Evolutionary conservation across 1,140 invertebrate genomes (phyloP).

Genomic region (Drosophila takahashii): DNA sequence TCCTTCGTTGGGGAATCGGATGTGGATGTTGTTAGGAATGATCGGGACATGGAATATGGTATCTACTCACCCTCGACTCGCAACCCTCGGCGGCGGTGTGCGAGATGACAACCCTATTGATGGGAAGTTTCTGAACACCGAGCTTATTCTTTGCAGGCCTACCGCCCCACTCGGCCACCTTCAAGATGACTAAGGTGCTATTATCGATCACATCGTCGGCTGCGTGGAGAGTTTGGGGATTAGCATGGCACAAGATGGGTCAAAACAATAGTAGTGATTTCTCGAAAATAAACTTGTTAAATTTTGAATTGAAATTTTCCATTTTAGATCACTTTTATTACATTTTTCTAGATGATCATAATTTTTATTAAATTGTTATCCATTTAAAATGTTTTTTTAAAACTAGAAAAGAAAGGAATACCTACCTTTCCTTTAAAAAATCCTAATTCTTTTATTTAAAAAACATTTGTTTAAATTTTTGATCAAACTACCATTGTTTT

Average conservation of each 20-base stretch:
- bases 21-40: neutral
- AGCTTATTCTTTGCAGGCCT: constrained; percentile 84
- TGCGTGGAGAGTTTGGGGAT: constrained; percentile 28
- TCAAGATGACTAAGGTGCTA: constrained; percentile 54
- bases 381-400: too few species aligned
- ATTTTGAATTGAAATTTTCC: too few species aligned
- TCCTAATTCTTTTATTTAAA: too few species aligned
- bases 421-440: too few species aligned
- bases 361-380: too few species aligned
- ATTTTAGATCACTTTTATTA: too few species aligned
- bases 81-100: constrained; percentile 86
- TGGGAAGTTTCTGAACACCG: constrained; percentile 83
- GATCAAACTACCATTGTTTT: constrained; percentile 17
- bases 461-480: neutral
- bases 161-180: constrained; percentile 87
- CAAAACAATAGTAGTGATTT: constrained; percentile 12
- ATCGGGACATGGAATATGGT: neutral
- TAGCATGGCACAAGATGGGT: constrained; percentile 8
- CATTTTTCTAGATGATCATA: too few species aligned
- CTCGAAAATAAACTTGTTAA: neutral
- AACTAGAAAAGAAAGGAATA: too few species aligned
- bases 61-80: constrained; percentile 81
- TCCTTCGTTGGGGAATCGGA: constrained; percentile 56
- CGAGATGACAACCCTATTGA: constrained; percentile 86
- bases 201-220: constrained; percentile 48